phyloP scores from a whole-genome alignment of 2,888 invertebrate genomes.

The Sepiola atlantica region DNA sequence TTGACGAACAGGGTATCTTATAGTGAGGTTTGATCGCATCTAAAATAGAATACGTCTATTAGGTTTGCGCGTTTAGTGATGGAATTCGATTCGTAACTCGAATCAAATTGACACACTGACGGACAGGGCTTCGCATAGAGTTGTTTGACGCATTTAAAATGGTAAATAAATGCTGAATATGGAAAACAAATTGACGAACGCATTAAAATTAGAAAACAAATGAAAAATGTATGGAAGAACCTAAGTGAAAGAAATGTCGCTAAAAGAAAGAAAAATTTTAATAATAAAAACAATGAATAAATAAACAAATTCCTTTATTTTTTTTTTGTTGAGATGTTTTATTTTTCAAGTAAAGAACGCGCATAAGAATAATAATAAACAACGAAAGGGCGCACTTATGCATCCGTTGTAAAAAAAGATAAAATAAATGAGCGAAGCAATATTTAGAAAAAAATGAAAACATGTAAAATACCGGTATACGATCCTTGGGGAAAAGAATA shows the following conservation, averaged over 20 bases:
- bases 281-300: slow-evolving; percentile 2
- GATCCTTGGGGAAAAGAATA: background rate
- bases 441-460: background rate
- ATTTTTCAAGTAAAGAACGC: background rate
- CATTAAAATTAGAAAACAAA: background rate
- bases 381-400: background rate
- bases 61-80: no score
- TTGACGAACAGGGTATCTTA: no score
- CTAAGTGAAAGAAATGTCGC: background rate
- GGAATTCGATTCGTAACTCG: no score
- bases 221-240: background rate
- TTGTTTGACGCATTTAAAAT: no score
- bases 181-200: background rate
- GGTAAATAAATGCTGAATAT: background rate
- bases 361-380: background rate
- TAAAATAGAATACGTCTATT: no score
- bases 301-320: background rate
- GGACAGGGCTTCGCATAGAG: no score
- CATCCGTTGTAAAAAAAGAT: background rate
- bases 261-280: background rate
- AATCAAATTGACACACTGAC: no score
- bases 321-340: background rate
- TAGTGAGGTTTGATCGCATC: no score
- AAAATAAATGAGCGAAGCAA: background rate
- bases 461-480: background rate